phyloP scores from a whole-genome alignment of 2,888 invertebrate species.

The Loripinus fragilis region DNA sequence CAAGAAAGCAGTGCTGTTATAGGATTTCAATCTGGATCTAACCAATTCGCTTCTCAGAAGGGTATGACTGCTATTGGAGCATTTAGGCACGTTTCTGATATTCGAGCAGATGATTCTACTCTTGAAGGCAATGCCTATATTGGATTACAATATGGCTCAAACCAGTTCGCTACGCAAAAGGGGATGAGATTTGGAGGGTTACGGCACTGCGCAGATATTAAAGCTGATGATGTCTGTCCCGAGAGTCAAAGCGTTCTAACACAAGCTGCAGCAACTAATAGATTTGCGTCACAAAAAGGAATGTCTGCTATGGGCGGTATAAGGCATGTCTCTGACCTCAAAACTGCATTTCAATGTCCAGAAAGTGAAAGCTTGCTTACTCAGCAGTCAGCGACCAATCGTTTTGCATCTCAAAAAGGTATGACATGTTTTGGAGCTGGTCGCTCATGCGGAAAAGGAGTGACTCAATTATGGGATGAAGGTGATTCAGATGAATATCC shows the following conservation, averaged over 20 bases:
- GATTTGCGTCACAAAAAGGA: constrained; percentile 79
- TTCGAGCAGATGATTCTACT: constrained; percentile 71
- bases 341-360: constrained; percentile 7
- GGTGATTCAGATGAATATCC: constrained; percentile 67
- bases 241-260: constrained; percentile 76
- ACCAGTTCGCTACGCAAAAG: constrained; percentile 78
- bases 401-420: constrained; percentile 80
- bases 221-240: constrained; percentile 76
- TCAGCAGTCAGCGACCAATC: constrained; percentile 80
- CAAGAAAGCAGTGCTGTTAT: constrained; percentile 59
- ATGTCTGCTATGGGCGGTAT: constrained; percentile 80
- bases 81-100: constrained; percentile 71
- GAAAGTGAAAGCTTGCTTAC: constrained; percentile 49
- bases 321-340: constrained; percentile 77
- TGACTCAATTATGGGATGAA: constrained; percentile 76
- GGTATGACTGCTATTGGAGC: constrained; percentile 81
- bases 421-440: constrained; percentile 78
- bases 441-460: constrained; percentile 78
- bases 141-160: constrained; percentile 78
- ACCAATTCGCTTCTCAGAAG: constrained; percentile 80
- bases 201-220: constrained; percentile 80
- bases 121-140: constrained; percentile 73
- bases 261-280: constrained; percentile 80
- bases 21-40: constrained; percentile 80
- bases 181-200: constrained; percentile 81